These are phyloP conservation scores for Unio pictorum DNA, from an alignment of 2,888 invertebrate genomes.

Conservation along the genomic window DNA sequence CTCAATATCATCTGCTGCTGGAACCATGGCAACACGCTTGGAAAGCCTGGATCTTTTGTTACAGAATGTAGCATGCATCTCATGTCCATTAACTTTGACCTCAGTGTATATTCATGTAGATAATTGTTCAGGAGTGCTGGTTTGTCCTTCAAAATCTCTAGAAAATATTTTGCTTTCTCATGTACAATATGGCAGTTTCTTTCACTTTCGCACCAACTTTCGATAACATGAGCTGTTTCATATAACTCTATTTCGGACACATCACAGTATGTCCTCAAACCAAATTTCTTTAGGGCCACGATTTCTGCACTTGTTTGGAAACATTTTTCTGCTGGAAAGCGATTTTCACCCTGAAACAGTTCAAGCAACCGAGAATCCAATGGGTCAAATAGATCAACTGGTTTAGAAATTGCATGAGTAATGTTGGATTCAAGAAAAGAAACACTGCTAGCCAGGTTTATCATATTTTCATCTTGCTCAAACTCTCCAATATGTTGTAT, in stretches of 20 bases:
- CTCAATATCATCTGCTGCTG: neutral
- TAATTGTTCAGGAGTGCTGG: neutral
- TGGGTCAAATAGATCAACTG: conserved; percentile 14
- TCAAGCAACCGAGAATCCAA: conserved; percentile 2
- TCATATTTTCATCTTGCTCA: neutral
- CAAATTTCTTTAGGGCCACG: conserved; percentile 5
- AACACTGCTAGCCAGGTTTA: conserved; percentile 5
- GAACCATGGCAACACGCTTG: conserved; percentile 12
- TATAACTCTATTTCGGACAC: conserved; percentile 5
- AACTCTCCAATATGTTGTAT: conserved; percentile 6
- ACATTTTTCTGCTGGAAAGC: conserved; percentile 9
- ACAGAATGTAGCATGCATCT: neutral
- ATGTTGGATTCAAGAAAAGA: conserved; percentile 7
- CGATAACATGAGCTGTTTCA: conserved; percentile 3
- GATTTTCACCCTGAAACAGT: conserved; percentile 4
- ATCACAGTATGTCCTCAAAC: conserved; percentile 6
- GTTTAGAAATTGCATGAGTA: conserved; percentile 4
- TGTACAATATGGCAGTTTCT: neutral
- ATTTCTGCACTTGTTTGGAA: neutral
- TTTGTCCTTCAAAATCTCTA: neutral
- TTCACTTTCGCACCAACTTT: neutral
- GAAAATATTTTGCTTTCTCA: neutral
- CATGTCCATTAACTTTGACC: neutral
- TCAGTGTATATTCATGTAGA: neutral
- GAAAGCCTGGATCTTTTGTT: neutral